phyloP scores from a whole-genome alignment of 1,140 invertebrate genomes.

The Drosophila ohnishii region DNA sequence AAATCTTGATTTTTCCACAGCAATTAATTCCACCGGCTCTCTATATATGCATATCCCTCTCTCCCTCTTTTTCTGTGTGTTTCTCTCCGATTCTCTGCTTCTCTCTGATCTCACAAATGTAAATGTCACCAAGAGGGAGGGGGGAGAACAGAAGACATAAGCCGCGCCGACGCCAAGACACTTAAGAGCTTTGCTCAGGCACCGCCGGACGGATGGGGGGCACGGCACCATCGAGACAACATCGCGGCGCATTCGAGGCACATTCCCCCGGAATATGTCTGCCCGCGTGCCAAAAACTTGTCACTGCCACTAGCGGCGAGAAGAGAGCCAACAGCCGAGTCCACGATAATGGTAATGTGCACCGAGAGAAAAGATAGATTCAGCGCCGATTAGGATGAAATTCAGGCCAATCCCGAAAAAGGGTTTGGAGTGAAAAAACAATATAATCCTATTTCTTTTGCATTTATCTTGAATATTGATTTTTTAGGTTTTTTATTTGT shows the following conservation, averaged over 20 bases:
- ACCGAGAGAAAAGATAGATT: constrained; percentile 2
- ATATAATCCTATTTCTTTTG: background rate
- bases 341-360: constrained; percentile 10
- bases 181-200: constrained; percentile 76
- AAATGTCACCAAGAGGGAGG: constrained; percentile 54
- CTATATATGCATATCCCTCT: background rate
- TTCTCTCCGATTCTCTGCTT: constrained; percentile 33
- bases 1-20: constrained; percentile 71
- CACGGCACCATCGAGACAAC: constrained; percentile 19
- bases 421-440: background rate
- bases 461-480: background rate
- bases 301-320: constrained; percentile 46
- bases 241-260: constrained; percentile 38
- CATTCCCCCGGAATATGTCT: constrained; percentile 76
- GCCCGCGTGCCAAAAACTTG: constrained; percentile 82
- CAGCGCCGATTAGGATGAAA: background rate
- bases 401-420: background rate
- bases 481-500: background rate
- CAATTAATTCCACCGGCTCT: constrained; percentile 64
- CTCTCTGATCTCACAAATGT: constrained; percentile 66
- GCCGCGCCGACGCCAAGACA: constrained; percentile 77
- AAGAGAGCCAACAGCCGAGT: constrained; percentile 9
- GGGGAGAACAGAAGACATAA: constrained; percentile 56
- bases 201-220: constrained; percentile 17
- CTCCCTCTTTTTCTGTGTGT: constrained; percentile 14